Percentiles rank a stretch among this genome's conserved stretches.
Conservation (phyloP, 2,113 vertebrate species). For the Pelecanus crispus region DNA sequence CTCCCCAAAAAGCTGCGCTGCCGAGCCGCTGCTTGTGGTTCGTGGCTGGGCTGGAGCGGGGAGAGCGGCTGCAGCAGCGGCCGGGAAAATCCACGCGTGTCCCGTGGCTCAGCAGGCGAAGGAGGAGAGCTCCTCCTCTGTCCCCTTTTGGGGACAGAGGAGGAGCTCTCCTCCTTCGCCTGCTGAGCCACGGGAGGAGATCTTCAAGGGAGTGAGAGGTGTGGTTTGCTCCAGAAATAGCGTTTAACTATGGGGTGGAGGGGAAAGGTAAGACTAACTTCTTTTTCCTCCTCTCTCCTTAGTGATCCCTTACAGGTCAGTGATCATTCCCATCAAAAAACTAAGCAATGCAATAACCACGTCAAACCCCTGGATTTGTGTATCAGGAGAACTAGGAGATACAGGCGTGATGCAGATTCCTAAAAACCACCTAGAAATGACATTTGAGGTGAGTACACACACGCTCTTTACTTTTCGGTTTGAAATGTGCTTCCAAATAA, state of each 20-base stretch:
- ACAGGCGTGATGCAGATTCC: conserved; percentile 91
- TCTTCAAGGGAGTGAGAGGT: background rate
- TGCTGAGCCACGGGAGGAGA: accelerated
- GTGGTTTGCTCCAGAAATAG: background rate
- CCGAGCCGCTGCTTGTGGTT: too few relatives aligned
- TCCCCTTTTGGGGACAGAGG: too few relatives aligned
- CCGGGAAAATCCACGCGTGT: too few relatives aligned
- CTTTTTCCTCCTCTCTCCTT: background rate
- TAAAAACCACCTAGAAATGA: conserved; percentile 95
- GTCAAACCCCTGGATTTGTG: conserved; percentile 94
- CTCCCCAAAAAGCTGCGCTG: too few relatives aligned
- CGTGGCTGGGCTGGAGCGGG: too few relatives aligned
- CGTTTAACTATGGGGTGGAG: accelerated
- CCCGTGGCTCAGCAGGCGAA: too few relatives aligned
- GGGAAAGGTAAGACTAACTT: background rate
- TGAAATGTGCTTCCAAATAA: background rate
- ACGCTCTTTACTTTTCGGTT: background rate
- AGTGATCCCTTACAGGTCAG: conserved; percentile 93
- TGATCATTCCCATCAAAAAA: conserved; percentile 96
- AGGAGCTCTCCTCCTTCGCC: too few relatives aligned
- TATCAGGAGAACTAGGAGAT: conserved; percentile 94
- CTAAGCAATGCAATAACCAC: conserved; percentile 95
- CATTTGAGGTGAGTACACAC: conserved; percentile 83
- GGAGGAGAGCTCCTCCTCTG: too few relatives aligned
- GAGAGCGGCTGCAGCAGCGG: too few relatives aligned